Evolutionary conservation across 2,797 vertebrate genomes (phyloP).

Genomic region (Okamejei kenojei): DNA sequence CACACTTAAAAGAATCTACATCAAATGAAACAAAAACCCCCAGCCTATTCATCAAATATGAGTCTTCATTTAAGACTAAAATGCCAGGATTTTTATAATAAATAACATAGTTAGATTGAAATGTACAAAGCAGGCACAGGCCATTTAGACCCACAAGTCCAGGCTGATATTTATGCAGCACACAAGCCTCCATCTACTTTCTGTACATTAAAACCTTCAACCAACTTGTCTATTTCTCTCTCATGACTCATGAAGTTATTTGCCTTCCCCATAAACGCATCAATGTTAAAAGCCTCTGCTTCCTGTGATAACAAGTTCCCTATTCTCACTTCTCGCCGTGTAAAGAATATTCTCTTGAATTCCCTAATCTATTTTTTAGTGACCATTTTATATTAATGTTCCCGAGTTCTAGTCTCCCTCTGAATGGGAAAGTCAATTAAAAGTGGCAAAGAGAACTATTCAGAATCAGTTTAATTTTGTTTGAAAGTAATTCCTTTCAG

Average conservation of each 20-base stretch:
- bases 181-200: neutral
- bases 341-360: neutral
- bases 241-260: neutral
- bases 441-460: neutral
- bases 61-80: neutral
- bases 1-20: neutral
- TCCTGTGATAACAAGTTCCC: neutral
- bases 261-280: neutral
- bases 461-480: neutral
- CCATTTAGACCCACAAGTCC: neutral
- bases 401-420: neutral
- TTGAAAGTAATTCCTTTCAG: neutral
- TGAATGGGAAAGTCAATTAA: neutral
- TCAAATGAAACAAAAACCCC: too few species aligned
- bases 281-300: neutral
- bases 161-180: neutral
- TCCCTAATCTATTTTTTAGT: neutral
- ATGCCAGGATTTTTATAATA: neutral
- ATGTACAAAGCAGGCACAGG: neutral
- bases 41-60: too few species aligned
- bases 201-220: neutral
- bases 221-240: neutral
- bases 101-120: neutral
- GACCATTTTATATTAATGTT: neutral
- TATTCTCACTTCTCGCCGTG: neutral